Conservation (phyloP, 2,888 invertebrate species). For the Eledona agricola region DNA sequence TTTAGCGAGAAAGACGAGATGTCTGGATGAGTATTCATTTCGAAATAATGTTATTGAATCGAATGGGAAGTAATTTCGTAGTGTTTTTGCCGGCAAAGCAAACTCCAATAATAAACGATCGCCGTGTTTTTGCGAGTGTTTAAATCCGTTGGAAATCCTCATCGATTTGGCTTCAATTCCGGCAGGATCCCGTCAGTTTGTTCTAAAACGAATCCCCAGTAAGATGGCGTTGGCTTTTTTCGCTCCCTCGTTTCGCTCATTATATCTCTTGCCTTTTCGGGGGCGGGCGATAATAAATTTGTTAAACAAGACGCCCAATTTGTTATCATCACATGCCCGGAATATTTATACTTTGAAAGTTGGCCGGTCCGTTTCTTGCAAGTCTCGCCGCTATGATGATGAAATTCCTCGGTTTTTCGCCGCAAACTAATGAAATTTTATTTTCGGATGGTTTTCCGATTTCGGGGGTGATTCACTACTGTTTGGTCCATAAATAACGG, state of each 20-base stretch:
- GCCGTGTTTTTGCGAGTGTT: constrained; percentile 42
- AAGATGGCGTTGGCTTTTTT: constrained; percentile 32
- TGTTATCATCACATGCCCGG: too few relatives aligned
- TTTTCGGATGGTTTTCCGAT: too few relatives aligned
- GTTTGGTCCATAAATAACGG: constrained; percentile 19
- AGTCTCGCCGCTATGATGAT: not conserved
- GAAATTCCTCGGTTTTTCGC: constrained; percentile 7
- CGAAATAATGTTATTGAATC: constrained; percentile 40
- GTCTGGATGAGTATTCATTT: constrained; percentile 33
- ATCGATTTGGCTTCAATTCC: constrained; percentile 44
- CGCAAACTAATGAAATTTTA: too few relatives aligned
- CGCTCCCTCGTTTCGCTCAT: constrained; percentile 17
- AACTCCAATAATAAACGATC: constrained; percentile 43
- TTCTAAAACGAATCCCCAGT: constrained; percentile 36
- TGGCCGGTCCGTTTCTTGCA: too few relatives aligned
- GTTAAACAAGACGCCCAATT: constrained; percentile 7
- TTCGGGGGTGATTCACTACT: too few relatives aligned
- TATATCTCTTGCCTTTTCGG: constrained; percentile 9
- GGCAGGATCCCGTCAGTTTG: constrained; percentile 36
- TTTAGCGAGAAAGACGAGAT: constrained; percentile 6
- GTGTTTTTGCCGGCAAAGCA: constrained; percentile 43
- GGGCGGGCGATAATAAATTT: constrained; percentile 10
- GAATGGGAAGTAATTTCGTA: constrained; percentile 38
- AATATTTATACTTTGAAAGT: not conserved
- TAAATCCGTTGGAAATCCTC: constrained; percentile 44